Evolutionary conservation across 2,888 invertebrate species (phyloP).

Genomic region (Cataglyphis altisquamis): DNA sequence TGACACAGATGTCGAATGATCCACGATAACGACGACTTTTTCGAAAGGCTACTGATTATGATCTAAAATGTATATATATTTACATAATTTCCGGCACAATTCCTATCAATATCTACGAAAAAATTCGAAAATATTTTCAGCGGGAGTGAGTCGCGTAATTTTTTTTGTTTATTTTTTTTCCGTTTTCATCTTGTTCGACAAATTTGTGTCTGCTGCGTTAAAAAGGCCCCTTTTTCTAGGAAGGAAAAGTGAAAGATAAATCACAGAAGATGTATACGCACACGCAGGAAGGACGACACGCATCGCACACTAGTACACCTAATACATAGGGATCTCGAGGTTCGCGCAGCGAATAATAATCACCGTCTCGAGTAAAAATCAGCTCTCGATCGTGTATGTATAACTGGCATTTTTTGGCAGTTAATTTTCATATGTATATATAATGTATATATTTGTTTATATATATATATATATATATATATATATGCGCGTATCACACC

Average conservation of each 20-base stretch:
- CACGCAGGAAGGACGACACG: conserved; percentile 2
- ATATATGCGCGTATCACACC: conserved; percentile 68
- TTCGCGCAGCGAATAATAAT: conserved; percentile 14
- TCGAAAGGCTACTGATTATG: neutral
- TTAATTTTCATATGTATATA: conserved; percentile 75
- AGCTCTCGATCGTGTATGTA: conserved; percentile 28
- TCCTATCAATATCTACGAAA: neutral
- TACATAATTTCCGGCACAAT: neutral
- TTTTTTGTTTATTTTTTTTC: neutral
- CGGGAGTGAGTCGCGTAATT: neutral
- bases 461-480: conserved; percentile 46
- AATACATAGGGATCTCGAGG: neutral
- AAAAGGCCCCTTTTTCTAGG: conserved; percentile 43
- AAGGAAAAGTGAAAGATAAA: conserved; percentile 40
- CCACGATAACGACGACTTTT: conserved; percentile 25
- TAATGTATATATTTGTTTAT: conserved; percentile 47
- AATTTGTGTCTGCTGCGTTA: conserved; percentile 36
- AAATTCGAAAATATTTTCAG: conserved; percentile 8
- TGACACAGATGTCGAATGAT: neutral
- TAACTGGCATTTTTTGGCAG: conserved; percentile 79
- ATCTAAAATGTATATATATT: conserved; percentile 24
- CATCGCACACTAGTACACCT: neutral
- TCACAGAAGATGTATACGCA: conserved; percentile 31
- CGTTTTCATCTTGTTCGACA: neutral
- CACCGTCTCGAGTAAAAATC: conserved; percentile 24